Conservation (phyloP, 2,113 vertebrate species). For the Tachysurus vachellii region DNA sequence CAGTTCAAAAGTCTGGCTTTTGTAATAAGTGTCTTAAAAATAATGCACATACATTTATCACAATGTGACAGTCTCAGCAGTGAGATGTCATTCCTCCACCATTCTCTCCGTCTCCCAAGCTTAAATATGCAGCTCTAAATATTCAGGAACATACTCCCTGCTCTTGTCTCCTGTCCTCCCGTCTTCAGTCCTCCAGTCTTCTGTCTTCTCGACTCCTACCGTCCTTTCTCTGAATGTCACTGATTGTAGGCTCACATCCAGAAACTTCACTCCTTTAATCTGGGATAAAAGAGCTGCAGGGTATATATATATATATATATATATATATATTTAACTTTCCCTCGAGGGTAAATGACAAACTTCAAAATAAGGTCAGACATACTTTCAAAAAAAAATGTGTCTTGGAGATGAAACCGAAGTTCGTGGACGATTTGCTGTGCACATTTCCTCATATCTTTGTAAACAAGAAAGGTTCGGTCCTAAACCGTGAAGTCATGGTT, state of each 20-base stretch:
- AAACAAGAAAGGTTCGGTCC: constrained; percentile 45
- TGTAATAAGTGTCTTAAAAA: background rate
- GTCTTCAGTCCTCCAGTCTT: background rate
- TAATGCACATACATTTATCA: constrained; percentile 26
- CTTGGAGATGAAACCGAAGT: constrained; percentile 46
- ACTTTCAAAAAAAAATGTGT: background rate
- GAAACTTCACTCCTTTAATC: constrained; percentile 29
- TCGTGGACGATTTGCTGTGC: constrained; percentile 48
- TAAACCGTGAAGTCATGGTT: constrained; percentile 24
- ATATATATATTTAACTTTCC: constrained; percentile 24
- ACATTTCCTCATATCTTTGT: constrained; percentile 33
- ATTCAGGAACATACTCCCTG: constrained; percentile 17
- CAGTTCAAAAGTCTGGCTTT: background rate
- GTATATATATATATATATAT: constrained; percentile 42
- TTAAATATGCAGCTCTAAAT: background rate
- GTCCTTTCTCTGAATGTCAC: constrained; percentile 4
- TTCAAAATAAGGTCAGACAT: constrained; percentile 35
- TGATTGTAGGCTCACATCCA: constrained; percentile 3
- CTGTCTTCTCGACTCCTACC: background rate
- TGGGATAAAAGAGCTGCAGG: constrained; percentile 39
- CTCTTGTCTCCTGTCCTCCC: constrained; percentile 1
- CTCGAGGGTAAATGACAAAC: constrained; percentile 31
- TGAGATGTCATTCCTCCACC: background rate
- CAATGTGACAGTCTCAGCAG: constrained; percentile 7
- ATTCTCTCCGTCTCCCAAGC: background rate